phyloP scores from a whole-genome alignment of 53 echinoderm and acorn worm genomes.

The Paracentrotus lividus region DNA sequence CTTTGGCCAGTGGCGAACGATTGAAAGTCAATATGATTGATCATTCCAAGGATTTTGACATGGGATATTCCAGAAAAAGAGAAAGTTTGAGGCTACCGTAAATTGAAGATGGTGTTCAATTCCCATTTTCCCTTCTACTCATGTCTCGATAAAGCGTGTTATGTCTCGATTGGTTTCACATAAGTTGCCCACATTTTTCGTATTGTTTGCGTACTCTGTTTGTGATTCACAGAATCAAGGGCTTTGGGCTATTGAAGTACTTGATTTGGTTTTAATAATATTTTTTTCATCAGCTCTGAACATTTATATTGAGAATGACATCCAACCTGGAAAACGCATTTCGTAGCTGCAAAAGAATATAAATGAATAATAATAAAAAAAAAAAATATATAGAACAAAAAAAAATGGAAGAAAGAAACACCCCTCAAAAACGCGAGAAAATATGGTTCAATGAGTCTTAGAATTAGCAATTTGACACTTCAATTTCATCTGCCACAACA shows the following conservation, averaged over 20 bases:
- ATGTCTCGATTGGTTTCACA: neutral
- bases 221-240: neutral
- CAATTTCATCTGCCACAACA: neutral
- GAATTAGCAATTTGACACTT: neutral
- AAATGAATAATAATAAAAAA: too few relatives aligned
- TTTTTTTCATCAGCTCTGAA: neutral
- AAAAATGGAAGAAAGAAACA: too few relatives aligned
- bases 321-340: neutral
- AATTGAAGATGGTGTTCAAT: conserved; percentile 48
- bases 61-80: neutral
- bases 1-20: neutral
- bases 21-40: conserved; percentile 52
- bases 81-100: neutral
- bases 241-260: neutral
- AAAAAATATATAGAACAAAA: too few relatives aligned
- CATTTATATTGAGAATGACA: neutral
- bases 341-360: too few relatives aligned
- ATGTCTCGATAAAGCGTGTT: neutral
- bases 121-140: conserved; percentile 7
- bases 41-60: neutral
- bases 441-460: neutral
- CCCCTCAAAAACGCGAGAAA: neutral
- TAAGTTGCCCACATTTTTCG: neutral
- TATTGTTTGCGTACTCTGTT: neutral
- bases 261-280: neutral